A percentile compares a stretch with the other conserved stretches of the same genome.
phyloP scores from a whole-genome alignment of 2,888 invertebrate species.

The Caenorhabditis sp. region DNA sequence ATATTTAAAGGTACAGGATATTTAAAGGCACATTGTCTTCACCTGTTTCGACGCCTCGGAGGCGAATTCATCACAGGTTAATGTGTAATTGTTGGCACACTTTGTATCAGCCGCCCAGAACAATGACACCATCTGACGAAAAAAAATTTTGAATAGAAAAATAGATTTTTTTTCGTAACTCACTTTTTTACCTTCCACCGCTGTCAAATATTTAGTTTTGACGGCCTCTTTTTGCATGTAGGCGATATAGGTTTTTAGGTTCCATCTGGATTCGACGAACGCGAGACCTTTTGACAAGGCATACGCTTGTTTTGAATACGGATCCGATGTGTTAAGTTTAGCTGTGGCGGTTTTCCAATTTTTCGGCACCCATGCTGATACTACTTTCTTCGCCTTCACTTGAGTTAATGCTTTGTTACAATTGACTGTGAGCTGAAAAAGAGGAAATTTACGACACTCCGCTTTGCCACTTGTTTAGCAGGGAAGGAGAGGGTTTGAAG shows the following conservation, averaged over 20 bases:
- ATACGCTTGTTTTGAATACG: slow-evolving; percentile 16
- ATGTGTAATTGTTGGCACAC: background rate
- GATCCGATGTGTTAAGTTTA: slow-evolving; percentile 15
- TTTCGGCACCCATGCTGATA: slow-evolving; percentile 21
- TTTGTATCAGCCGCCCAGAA: background rate
- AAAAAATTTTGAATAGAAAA: background rate
- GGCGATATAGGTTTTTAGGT: background rate
- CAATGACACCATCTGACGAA: background rate
- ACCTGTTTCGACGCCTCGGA: slow-evolving; percentile 7
- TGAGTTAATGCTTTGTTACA: slow-evolving; percentile 20
- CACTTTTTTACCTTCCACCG: slow-evolving; percentile 29
- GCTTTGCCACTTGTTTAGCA: background rate
- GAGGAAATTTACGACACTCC: too few relatives aligned
- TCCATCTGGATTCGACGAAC: background rate
- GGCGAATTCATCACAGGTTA: background rate
- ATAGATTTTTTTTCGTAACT: too few relatives aligned
- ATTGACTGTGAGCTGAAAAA: slow-evolving; percentile 23
- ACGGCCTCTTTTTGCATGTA: background rate
- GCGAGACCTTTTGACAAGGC: background rate
- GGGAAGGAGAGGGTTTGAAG: too few relatives aligned
- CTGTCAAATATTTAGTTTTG: background rate
- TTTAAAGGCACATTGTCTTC: too few relatives aligned
- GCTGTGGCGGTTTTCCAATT: slow-evolving; percentile 20
- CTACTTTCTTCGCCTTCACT: slow-evolving; percentile 24
- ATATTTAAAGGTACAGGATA: background rate